Evolutionary conservation across 2,113 vertebrate genomes (phyloP), one percentile per base, ranked within the genome.

Genomic region (Phoxinus phoxinus): DNA sequence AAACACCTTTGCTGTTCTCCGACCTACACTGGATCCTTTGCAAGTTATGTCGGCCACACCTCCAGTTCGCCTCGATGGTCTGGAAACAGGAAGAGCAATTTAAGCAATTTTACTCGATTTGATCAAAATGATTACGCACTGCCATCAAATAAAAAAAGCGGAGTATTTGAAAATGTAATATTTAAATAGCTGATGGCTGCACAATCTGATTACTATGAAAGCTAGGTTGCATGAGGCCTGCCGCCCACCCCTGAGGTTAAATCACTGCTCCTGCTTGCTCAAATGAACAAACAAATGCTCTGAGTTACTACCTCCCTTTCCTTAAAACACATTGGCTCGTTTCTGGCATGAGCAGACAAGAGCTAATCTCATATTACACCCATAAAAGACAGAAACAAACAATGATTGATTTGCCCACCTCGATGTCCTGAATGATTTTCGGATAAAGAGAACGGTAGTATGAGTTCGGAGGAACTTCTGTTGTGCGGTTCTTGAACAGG

Each of bases 401-500:
- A 13, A 8, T 3, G 6, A 12, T 9, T 67, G 11, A 25, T 19
- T 30, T 71, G 79, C 91, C 17, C 95, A 99, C 98, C 97, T 99
- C 98, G 94, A 99, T 99, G 92, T 99, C 98, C 96, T 99, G 97
- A 92, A 99, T 99, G 94, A 99, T 99, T 95, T 99, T 99, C 93
- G 97, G 98, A 94, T 99, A 99, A 86, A 99, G 96, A 79, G 97
- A 98, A 91, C 96, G 97, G 94, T 99, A 99, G 95, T 98, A 99
- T 3, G 98, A 98, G 94, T 99, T 99, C 80, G 98, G 98, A 53
- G 97, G 98, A 86, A 98, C 96, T 92, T 99, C 98, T 94, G 97
- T 95, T 56, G 98, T 98, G 94, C 98, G 97, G 91, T 99, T 99
- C 95, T 99, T 99, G 93, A 99, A 99, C 89, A 99, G 94, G 92